Base-by-base conservation (phyloP, 2,797 vertebrate genomes). In the Ispidina lecontei region DNA sequence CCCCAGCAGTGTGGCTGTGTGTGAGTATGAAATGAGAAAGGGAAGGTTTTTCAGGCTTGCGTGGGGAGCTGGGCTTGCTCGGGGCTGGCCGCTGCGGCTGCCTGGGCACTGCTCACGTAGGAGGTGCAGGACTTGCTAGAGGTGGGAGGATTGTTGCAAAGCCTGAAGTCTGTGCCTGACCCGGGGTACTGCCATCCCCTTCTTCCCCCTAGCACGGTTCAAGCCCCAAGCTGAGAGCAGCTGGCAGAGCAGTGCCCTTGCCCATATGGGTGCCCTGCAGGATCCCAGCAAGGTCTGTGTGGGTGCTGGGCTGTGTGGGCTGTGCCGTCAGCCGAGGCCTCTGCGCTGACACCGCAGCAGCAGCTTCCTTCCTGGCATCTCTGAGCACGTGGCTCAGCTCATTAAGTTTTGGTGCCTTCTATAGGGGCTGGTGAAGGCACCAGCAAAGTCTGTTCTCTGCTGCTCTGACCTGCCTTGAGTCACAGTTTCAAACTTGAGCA, bases 1-100 rank as follows among this genome's bases (percentile, higher is more conserved):
- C 1, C 26, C 1, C 26, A 60, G 23, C 22, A 20, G 14, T 77
- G 9, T 15, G 26, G 37, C 8, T 14, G 1, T 56, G 14, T 31
- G 25, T 21, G 21, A 65, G 9, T 33, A 52, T 14, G 62, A 62
- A 84, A 77, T 14, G 16, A 28, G 72, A 51, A 80, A 54, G 16
- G 21, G 35, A 90, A 29, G 21, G 63, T 25, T 75, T 58, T 58
- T 58, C 12, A 29, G 0, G 0, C 26, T 75, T 69, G 15, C 15
- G 37, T 18, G 31, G 25, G 74, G n/a, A 54, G 1, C 28, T 9
- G 16, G 7, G 31, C 31, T 29, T 9, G 16, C 19, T 41, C 60
- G 35, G 25, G 9, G 35, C 33, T 73, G 52, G 17, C n/a, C 1
- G 2, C 25, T n/a, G 28, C 1, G 0, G 28, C 33, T 1, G 0